phyloP scores from a whole-genome alignment of 1,140 invertebrate species.

The Portunus trituberculatus region DNA sequence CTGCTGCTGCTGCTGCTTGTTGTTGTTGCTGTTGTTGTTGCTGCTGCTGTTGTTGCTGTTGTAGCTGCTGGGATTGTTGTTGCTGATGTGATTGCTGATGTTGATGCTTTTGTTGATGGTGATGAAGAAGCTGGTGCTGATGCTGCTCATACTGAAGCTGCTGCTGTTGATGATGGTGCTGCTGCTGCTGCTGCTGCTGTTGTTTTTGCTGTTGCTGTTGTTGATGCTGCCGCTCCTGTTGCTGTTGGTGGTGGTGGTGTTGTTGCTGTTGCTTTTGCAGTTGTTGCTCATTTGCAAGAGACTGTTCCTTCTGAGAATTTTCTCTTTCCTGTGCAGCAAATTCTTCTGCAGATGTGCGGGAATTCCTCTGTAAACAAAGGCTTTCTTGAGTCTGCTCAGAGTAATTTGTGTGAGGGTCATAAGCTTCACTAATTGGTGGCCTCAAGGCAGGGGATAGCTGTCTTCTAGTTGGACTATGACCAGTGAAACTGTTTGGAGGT shows the following conservation, averaged over 20 bases:
- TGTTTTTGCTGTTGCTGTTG: slow-evolving; percentile 56
- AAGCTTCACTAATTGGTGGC: slow-evolving; percentile 2
- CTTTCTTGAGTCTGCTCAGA: slow-evolving; percentile 42
- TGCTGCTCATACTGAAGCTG: slow-evolving; percentile 23
- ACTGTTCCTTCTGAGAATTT: slow-evolving; percentile 44
- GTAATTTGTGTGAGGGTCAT: slow-evolving; percentile 56
- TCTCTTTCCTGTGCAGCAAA: slow-evolving; percentile 54
- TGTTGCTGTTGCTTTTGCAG: slow-evolving; percentile 44
- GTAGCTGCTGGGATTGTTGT: slow-evolving; percentile 28
- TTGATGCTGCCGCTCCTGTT: slow-evolving; percentile 44
- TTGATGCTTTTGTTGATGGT: not conserved
- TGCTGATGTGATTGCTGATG: slow-evolving; percentile 42
- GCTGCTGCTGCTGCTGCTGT: slow-evolving; percentile 34
- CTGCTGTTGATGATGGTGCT: slow-evolving; percentile 47
- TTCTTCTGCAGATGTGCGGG: slow-evolving; percentile 46
- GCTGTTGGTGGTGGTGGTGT: slow-evolving; percentile 26
- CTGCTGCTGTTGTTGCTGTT: slow-evolving; percentile 27
- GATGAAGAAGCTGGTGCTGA: not conserved
- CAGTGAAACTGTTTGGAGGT: slow-evolving; percentile 62
- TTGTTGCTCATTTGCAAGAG: slow-evolving; percentile 40
- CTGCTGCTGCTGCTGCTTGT: slow-evolving; percentile 7
- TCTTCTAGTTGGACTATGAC: slow-evolving; percentile 67
- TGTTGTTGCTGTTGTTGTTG: not conserved
- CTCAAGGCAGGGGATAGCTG: slow-evolving; percentile 54
- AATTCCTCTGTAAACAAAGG: slow-evolving; percentile 26